These are phyloP conservation scores for Camptogramma bilineatum DNA, from an alignment of 2,888 invertebrate genomes.

Conservation along the genomic window DNA sequence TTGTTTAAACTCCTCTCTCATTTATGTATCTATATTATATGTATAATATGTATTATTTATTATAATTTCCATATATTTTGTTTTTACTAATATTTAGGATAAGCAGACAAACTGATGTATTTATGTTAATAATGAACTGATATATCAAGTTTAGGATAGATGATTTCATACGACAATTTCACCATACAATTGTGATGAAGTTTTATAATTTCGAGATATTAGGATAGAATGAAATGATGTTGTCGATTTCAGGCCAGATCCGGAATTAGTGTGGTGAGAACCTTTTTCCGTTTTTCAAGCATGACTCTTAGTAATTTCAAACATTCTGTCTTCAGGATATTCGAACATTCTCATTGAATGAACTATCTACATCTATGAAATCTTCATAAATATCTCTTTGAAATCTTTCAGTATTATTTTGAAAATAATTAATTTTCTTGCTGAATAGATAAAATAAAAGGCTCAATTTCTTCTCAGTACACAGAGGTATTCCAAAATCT, in stretches of 20 bases:
- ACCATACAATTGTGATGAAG: slow-evolving; percentile 4
- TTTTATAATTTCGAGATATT: slow-evolving; percentile 34
- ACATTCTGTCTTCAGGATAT: slow-evolving; percentile 23
- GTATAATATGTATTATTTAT: slow-evolving; percentile 15
- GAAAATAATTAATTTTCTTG: slow-evolving; percentile 8
- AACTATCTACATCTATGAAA: slow-evolving; percentile 24
- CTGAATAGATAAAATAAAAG: slow-evolving; percentile 23
- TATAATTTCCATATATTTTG: slow-evolving; percentile 5
- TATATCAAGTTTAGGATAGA: slow-evolving; percentile 2
- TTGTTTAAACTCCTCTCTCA: slow-evolving; percentile 19
- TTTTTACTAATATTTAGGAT: slow-evolving; percentile 15
- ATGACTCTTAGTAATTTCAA: slow-evolving; percentile 57
- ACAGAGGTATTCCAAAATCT: slow-evolving; percentile 28
- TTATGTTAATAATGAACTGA: slow-evolving; percentile 2
- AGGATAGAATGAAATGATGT: slow-evolving; percentile 61
- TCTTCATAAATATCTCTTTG: slow-evolving; percentile 10
- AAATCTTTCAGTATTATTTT: slow-evolving; percentile 5
- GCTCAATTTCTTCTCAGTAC: slow-evolving; percentile 38
- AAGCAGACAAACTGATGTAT: not conserved
- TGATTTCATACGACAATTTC: not conserved
- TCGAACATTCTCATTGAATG: slow-evolving; percentile 33
- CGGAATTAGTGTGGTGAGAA: slow-evolving; percentile 80
- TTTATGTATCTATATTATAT: slow-evolving; percentile 29
- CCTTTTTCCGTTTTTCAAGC: slow-evolving; percentile 66
- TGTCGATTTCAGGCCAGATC: slow-evolving; percentile 76